Evolutionary conservation across 2,888 invertebrate species (phyloP), one percentile per base, ranked within the genome.

Genomic region (Drosophila limbata): DNA sequence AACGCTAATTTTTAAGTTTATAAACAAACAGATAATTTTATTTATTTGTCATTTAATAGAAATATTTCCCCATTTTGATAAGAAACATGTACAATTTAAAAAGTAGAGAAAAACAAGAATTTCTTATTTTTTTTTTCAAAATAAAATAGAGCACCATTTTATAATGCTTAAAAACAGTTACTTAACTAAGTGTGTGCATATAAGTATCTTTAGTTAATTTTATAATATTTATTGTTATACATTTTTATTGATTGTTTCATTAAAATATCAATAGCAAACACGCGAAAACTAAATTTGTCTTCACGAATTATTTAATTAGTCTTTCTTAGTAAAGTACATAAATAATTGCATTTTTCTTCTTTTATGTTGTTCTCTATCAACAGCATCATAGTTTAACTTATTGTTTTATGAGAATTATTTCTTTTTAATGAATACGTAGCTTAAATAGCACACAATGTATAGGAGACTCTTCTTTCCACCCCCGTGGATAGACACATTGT

Each of bases 371-470:
- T 11, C 11, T 13, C 35, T 11, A 35, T 3, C 13, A 35, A 13
- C 35, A 35, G 35, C 35, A 35, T 3, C 11, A 4, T 13, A 35
- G 35, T 13, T 35, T 13, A 35, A 35, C 28, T 35, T 4, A 35
- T 13, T 35, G 35, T 35, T 4, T 11, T 13, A 4, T 13, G 11
- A 3, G 11, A 33, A 33, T 11, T 11, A 33, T 11, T 3, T 17
- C 15, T 40, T 15, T 3, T 21, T 44, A 44, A 44, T 33, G 21
- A 57, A 57, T 59, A 37, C 13, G 25, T 47, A 28, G 11, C 57
- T 10, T 48, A 59, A 48, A 37, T 47, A 47, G 47, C 48, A 59
- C 57, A 59, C 48, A 28, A 59, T 17, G 39, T 19, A 28, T 1
- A 17, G 17, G 13, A 45, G 11, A 35, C 28, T 25, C 9, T 13